Evolutionary conservation across 2,113 vertebrate genomes (phyloP).

Genomic region (Entomyzon cyanotis): DNA sequence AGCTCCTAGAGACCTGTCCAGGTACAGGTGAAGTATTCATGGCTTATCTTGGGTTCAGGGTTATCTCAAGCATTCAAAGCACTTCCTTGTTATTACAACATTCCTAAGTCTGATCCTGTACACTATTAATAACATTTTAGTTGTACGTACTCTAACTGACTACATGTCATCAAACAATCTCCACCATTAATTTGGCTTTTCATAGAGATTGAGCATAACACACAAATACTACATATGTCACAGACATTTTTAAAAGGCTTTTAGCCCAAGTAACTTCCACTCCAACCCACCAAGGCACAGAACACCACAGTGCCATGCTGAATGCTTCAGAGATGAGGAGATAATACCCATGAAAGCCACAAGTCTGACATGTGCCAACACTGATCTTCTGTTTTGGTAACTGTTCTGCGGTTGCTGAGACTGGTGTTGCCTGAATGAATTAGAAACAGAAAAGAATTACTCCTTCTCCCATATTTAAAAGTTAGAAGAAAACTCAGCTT

Average conservation of each 20-base stretch:
- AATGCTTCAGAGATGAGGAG: background rate
- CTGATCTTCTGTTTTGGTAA: background rate
- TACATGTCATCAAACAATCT: background rate
- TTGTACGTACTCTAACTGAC: background rate
- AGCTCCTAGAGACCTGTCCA: background rate
- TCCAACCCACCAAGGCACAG: background rate
- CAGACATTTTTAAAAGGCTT: background rate
- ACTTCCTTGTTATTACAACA: background rate
- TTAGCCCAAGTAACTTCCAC: background rate
- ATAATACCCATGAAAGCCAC: background rate
- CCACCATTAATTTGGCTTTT: background rate
- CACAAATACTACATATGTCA: background rate
- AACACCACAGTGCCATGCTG: accelerated
- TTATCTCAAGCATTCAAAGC: background rate
- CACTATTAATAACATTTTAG: background rate
- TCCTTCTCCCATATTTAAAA: background rate
- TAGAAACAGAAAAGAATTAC: background rate
- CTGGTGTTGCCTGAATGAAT: background rate
- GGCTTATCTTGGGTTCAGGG: background rate
- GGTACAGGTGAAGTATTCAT: background rate
- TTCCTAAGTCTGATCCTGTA: background rate
- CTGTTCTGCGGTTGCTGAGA: background rate
- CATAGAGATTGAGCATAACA: background rate
- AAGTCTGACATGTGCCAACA: background rate
- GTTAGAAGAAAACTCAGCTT: background rate